Conservation (phyloP, 2,888 invertebrate species). For the Leptopilina drosophilae region DNA sequence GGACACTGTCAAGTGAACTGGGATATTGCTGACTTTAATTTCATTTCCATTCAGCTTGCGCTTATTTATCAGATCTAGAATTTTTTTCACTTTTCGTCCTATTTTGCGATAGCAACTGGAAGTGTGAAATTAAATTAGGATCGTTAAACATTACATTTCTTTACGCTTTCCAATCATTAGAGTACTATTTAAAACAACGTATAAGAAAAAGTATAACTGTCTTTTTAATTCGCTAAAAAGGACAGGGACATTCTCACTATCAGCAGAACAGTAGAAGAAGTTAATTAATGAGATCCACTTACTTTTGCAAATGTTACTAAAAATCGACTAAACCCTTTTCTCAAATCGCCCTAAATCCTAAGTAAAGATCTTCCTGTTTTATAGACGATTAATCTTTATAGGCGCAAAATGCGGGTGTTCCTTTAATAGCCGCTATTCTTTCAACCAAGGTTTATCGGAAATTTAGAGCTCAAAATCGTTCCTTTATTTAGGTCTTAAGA, state of each 20-base stretch:
- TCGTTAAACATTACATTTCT: not conserved
- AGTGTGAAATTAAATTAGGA: not conserved
- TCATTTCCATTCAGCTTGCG: conserved; percentile 31
- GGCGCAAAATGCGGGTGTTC: conserved; percentile 19
- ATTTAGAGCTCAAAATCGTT: not conserved
- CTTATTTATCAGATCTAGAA: not conserved
- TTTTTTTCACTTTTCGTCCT: not conserved
- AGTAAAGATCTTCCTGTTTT: conserved; percentile 7
- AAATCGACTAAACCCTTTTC: conserved; percentile 2
- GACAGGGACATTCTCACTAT: not conserved
- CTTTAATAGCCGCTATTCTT: not conserved
- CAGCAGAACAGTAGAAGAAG: not conserved
- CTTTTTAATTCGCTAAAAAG: not conserved
- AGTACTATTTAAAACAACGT: too few species aligned
- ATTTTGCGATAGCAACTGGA: not conserved
- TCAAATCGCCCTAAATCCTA: conserved; percentile 2
- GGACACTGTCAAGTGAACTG: conserved; percentile 6
- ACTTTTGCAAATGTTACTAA: not conserved
- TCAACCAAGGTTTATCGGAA: not conserved
- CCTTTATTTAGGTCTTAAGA: not conserved
- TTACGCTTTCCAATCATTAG: too few species aligned
- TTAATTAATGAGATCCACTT: not conserved
- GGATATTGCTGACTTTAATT: conserved; percentile 24
- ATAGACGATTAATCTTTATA: conserved; percentile 24
- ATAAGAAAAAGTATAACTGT: too few species aligned